Evolutionary conservation across 2,113 vertebrate genomes (phyloP).

Genomic region (Pelusios castaneus): DNA sequence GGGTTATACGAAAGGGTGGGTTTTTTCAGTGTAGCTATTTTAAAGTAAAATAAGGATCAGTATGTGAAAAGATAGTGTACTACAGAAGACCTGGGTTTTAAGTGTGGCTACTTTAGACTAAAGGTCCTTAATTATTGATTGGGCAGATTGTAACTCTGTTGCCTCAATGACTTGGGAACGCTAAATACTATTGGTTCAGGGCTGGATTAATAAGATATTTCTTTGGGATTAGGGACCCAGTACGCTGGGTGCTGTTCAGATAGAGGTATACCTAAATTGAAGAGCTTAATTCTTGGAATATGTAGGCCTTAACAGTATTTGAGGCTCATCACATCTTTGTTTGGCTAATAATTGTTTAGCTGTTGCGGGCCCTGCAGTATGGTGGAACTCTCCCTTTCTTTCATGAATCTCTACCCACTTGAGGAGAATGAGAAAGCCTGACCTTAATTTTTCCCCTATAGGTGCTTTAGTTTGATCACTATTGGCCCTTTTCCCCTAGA

Average conservation of each 20-base stretch:
- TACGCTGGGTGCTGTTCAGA: background rate
- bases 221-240: rapidly evolving
- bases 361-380: background rate
- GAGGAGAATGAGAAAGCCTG: background rate
- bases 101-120: background rate
- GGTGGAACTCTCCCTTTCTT: background rate
- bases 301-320: background rate
- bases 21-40: background rate
- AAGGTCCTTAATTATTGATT: background rate
- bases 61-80: background rate
- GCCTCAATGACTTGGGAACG: background rate
- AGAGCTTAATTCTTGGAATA: background rate
- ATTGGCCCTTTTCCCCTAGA: background rate
- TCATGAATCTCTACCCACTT: background rate
- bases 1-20: too few species aligned
- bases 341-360: background rate
- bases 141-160: background rate
- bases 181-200: rapidly evolving
- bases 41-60: rapidly evolving
- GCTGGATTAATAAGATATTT: slow-evolving; percentile 3
- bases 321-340: background rate
- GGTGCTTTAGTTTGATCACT: background rate
- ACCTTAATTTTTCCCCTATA: background rate
- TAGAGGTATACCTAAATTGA: background rate
- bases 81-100: background rate